A percentile compares a stretch with the other conserved stretches of the same genome.
Conservation (phyloP, 2,888 invertebrate genomes). For the Mimumesa dahlbomi region DNA sequence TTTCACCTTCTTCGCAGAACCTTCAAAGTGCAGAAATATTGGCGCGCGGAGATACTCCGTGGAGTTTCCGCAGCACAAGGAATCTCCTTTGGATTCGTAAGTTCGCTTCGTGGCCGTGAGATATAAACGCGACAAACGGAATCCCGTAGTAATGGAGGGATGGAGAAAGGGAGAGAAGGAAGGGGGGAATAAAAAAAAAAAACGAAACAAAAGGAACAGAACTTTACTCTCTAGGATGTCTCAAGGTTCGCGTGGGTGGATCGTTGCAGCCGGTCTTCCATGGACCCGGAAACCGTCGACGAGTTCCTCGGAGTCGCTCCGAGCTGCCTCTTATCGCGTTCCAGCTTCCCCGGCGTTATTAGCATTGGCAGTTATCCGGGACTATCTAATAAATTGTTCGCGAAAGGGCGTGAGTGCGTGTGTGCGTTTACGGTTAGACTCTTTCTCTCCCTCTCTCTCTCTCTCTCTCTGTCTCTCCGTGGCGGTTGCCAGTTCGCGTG, state of each 20-base stretch:
- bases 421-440: conserved; percentile 76
- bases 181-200: too few relatives aligned
- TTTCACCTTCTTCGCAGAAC: conserved; percentile 43
- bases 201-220: too few relatives aligned
- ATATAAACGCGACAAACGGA: too few relatives aligned
- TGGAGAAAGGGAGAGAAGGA: too few relatives aligned
- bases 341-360: conserved; percentile 68
- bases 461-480: too few relatives aligned
- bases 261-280: conserved; percentile 25
- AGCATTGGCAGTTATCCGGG: conserved; percentile 76
- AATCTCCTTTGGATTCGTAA: too few relatives aligned
- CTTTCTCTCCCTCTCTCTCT: too few relatives aligned
- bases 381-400: conserved; percentile 78
- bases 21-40: too few relatives aligned
- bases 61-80: too few relatives aligned
- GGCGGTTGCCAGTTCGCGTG: conserved; percentile 65
- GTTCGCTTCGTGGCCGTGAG: too few relatives aligned
- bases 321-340: conserved; percentile 63
- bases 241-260: conserved; percentile 56
- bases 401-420: conserved; percentile 69
- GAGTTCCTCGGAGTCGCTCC: conserved; percentile 11
- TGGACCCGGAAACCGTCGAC: conserved; percentile 60
- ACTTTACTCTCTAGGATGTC: neutral
- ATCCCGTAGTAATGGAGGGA: too few relatives aligned
- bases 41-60: too few relatives aligned